Conservation (phyloP, 2,113 vertebrate species). For the Onychostoma macrolepis region DNA sequence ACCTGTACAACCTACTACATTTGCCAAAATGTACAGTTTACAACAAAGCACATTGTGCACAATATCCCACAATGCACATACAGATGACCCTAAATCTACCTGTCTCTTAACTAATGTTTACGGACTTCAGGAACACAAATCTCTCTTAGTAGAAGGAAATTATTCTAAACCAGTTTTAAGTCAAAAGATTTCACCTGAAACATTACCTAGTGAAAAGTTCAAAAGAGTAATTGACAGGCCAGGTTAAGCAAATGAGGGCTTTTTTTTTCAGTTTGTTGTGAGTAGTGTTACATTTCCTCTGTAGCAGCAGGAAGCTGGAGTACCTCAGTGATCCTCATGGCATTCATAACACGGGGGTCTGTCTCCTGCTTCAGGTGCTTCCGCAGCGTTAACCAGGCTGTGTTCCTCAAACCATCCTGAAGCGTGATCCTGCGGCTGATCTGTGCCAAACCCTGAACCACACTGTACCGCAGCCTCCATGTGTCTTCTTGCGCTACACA, state of each 20-base stretch:
- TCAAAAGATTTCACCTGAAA: too few species aligned
- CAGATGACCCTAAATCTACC: neutral
- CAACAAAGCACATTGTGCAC: too few species aligned
- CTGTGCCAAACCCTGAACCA: conserved; percentile 7
- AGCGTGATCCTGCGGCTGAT: neutral
- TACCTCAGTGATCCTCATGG: conserved; percentile 2
- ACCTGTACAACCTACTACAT: too few species aligned
- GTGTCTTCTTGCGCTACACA: neutral
- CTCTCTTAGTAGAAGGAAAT: neutral
- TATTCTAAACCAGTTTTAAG: neutral
- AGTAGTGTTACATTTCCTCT: neutral
- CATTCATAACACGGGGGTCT: neutral
- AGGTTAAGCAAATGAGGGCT: neutral
- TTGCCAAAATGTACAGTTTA: too few species aligned
- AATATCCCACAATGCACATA: too few species aligned
- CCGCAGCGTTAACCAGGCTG: neutral
- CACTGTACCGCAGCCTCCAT: conserved; percentile 1
- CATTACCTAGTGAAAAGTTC: too few species aligned
- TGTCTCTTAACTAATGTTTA: neutral
- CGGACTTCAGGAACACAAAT: neutral
- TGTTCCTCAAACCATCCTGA: neutral
- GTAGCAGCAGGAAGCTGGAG: neutral
- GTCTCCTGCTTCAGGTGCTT: conserved; percentile 10
- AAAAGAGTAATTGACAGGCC: neutral
- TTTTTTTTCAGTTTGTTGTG: neutral